Evolutionary conservation across 1,140 invertebrate species (phyloP).

Genomic region (Drosophila yakuba): DNA sequence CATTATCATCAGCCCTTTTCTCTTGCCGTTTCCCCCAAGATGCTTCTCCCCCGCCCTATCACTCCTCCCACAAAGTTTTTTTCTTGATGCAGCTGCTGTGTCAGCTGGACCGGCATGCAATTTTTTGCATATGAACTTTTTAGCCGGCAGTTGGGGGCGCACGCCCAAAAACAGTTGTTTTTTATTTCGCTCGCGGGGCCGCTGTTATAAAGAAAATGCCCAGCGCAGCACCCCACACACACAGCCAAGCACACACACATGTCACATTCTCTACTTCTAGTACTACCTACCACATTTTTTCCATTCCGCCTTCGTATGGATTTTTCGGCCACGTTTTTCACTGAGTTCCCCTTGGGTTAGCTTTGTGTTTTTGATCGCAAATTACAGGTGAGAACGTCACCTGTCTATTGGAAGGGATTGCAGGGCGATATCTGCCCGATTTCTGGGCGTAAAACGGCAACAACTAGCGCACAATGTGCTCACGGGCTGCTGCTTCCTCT

Average conservation of each 20-base stretch:
- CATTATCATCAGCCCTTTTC: constrained; percentile 19
- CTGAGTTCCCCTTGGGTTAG: constrained; percentile 50
- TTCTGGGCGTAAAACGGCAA: constrained; percentile 38
- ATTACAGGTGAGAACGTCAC: constrained; percentile 48
- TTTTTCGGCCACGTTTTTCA: constrained; percentile 81
- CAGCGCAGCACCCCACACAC: constrained; percentile 67
- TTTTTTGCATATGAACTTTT: constrained; percentile 5
- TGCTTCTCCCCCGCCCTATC: not conserved
- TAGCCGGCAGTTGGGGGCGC: constrained; percentile 31
- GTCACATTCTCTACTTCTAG: constrained; percentile 56
- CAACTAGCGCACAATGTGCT: constrained; percentile 71
- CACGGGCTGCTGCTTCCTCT: constrained; percentile 56
- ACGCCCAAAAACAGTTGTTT: constrained; percentile 41
- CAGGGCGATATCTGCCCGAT: constrained; percentile 18
- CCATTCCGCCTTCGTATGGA: constrained; percentile 59
- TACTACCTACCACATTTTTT: constrained; percentile 70
- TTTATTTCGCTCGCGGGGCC: constrained; percentile 7
- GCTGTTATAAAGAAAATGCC: constrained; percentile 59
- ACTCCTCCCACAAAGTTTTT: not conserved
- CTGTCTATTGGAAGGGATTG: constrained; percentile 55
- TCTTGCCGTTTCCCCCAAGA: constrained; percentile 4
- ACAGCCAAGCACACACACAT: constrained; percentile 31
- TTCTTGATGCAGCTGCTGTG: constrained; percentile 24
- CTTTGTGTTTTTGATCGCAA: constrained; percentile 48
- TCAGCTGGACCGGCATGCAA: constrained; percentile 43